These are phyloP conservation scores for Caprella mutica DNA, from an alignment of 2,888 invertebrate genomes.

Conservation along the genomic window DNA sequence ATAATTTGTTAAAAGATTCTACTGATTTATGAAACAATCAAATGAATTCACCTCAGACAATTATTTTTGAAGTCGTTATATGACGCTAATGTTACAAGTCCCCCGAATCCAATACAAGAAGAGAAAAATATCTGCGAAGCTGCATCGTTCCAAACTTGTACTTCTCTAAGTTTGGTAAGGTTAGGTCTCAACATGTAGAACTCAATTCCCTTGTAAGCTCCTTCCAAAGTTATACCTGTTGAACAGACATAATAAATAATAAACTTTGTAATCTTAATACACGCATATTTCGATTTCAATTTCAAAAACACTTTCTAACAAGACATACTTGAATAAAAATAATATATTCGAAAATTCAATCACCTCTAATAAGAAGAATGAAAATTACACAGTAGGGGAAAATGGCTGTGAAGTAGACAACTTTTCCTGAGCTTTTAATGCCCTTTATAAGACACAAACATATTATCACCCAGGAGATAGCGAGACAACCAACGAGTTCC, in stretches of 20 bases:
- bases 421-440: slow-evolving; percentile 67
- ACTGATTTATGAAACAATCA: no score
- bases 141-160: slow-evolving; percentile 43
- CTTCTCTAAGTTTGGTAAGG: slow-evolving; percentile 57
- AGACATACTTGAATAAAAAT: no score
- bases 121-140: slow-evolving; percentile 38
- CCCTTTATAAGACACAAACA: slow-evolving; percentile 67
- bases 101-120: slow-evolving; percentile 35
- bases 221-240: no score
- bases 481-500: slow-evolving; percentile 61
- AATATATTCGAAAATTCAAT: no score
- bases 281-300: no score
- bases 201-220: slow-evolving; percentile 59
- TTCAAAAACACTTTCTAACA: no score
- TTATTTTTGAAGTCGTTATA: slow-evolving; percentile 36
- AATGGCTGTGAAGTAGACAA: no score
- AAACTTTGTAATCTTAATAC: no score
- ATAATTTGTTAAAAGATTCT: no score
- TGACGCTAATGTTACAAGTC: slow-evolving; percentile 35
- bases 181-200: slow-evolving; percentile 64
- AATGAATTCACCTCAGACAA: slow-evolving; percentile 21
- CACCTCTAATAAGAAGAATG: no score
- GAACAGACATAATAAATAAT: no score
- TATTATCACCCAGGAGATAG: slow-evolving; percentile 66
- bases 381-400: no score